phyloP scores from a whole-genome alignment of 2,888 invertebrate genomes.

The Hydrotaea diabolus region DNA sequence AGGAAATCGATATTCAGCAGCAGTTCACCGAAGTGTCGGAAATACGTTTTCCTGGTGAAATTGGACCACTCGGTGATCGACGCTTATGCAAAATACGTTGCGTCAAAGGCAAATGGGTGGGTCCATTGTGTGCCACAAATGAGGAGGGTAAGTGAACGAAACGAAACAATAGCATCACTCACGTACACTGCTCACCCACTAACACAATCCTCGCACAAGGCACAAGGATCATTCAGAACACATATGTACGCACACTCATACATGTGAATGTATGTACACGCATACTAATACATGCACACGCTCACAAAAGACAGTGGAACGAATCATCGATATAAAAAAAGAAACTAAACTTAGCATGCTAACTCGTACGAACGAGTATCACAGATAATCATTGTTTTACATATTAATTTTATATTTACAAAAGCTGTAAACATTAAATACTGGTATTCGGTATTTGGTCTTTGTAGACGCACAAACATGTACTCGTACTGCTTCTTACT shows the following conservation, averaged over 20 bases:
- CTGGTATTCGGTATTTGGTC: background rate
- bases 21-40: constrained; percentile 81
- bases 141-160: constrained; percentile 85
- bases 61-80: constrained; percentile 87
- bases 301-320: background rate
- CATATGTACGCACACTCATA: background rate
- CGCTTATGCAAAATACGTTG: constrained; percentile 92
- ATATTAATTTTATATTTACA: background rate
- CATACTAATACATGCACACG: background rate
- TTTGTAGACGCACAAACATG: constrained; percentile 54
- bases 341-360: background rate
- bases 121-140: constrained; percentile 87
- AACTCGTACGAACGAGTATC: background rate
- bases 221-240: constrained; percentile 16
- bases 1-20: constrained; percentile 78
- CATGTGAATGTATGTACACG: background rate
- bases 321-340: background rate
- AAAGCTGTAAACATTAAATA: background rate
- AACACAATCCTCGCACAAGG: constrained; percentile 43
- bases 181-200: constrained; percentile 54
- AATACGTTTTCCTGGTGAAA: constrained; percentile 86
- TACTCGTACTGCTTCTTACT: constrained; percentile 55
- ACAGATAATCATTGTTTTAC: background rate
- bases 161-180: constrained; percentile 20
- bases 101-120: constrained; percentile 92